Evolutionary conservation across 2,113 vertebrate species (phyloP), one percentile per base, ranked within the genome.

Genomic region (Anas platyrhynchos): DNA sequence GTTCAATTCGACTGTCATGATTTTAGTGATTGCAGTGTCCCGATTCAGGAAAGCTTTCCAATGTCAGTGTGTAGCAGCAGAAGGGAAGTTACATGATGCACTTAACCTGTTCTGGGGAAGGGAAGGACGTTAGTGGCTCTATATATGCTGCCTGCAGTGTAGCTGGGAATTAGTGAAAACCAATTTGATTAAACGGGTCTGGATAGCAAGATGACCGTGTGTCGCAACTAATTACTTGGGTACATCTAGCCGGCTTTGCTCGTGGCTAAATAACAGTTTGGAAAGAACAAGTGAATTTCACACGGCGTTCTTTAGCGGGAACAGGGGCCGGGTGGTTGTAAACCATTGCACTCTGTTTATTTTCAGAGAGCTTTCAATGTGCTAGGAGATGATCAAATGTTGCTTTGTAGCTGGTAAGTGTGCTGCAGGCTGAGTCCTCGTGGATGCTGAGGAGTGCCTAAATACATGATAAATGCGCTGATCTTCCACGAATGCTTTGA

Each of bases 21-120:
- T 74, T 74, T 62, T 10, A 59, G 61, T 16, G 71, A 25, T 17
- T 44, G 23, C 22, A 0, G 21, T 9, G 11, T 59, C 52, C 50
- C 20, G 13, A 32, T 75, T 62, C 27, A 59, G 29, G 66, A 88
- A 36, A 1, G 2, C 14, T 75, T 76, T 12, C 20, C 17, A 0
- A 2, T 22, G 16, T 12, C 69, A 29, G 44, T 5, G 3, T 17
- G 8, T 62, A 62, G 34, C 17, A 16, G 55, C 66, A 54, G 44
- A 41, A 17, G 2, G 46, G 21, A 41, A 52, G 23, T 32, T 68
- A 3, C 0, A 3, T 26, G 14, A 4, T 18, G 4, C 7, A 2
- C 20, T 55, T 62, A 26, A 16, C 3, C 1, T 50, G 2, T 11
- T 67, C 27, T 44, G 59, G 41, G 36, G 22, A 25, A n/a, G 20